Evolutionary conservation across 2,797 vertebrate species (phyloP).

Genomic region (Tamandua tetradactyla): DNA sequence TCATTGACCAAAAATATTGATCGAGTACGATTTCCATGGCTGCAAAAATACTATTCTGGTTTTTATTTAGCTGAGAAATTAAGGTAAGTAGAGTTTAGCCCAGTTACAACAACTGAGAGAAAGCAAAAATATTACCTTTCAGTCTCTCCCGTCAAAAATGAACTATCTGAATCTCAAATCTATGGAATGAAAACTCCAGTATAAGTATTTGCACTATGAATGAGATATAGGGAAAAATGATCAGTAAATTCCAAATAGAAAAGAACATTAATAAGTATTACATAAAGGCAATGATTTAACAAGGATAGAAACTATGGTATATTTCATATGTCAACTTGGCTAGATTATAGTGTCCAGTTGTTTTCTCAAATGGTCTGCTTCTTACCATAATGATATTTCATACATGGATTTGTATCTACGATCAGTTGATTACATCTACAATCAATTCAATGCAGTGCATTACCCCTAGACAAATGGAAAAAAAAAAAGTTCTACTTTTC

Average conservation of each 20-base stretch:
- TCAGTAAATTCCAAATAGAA: constrained; percentile 2
- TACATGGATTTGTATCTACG: too few relatives aligned
- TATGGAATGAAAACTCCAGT: constrained; percentile 56
- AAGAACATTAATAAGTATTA: neutral
- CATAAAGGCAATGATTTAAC: constrained; percentile 52
- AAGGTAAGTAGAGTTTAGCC: constrained; percentile 76
- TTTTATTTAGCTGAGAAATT: constrained; percentile 77
- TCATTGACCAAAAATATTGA: constrained; percentile 78
- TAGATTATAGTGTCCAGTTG: too few relatives aligned
- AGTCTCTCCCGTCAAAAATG: constrained; percentile 71
- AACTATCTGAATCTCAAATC: constrained; percentile 50
- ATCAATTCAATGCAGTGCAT: too few relatives aligned
- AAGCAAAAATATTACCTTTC: constrained; percentile 67
- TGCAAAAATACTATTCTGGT: constrained; percentile 79
- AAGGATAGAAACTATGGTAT: neutral
- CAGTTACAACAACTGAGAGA: constrained; percentile 74
- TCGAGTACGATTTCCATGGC: constrained; percentile 79
- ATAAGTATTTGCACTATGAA: constrained; percentile 57
- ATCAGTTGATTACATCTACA: too few relatives aligned
- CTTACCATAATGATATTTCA: too few relatives aligned
- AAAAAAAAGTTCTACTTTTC: too few relatives aligned
- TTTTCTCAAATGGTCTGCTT: too few relatives aligned
- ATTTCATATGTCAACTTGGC: too few relatives aligned
- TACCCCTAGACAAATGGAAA: too few relatives aligned
- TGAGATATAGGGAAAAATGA: constrained; percentile 39